phyloP scores from a whole-genome alignment of 2,113 vertebrate species.

The Odocoileus virginianus region DNA sequence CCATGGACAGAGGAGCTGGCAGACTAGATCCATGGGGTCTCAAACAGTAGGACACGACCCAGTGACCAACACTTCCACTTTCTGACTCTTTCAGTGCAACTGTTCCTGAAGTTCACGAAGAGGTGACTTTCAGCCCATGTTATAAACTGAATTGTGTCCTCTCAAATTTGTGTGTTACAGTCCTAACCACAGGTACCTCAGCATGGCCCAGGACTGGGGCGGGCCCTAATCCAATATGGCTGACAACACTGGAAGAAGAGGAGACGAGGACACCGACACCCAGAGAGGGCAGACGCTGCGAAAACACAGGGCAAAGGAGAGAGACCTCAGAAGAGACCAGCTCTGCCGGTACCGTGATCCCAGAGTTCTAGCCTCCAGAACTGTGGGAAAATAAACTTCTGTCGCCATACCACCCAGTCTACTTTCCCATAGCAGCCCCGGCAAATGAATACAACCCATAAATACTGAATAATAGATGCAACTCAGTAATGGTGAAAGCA shows the following conservation, averaged over 20 bases:
- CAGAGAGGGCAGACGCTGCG: background rate
- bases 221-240: background rate
- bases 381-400: background rate
- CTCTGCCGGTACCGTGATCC: background rate
- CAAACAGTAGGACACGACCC: background rate
- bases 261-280: background rate
- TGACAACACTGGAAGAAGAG: background rate
- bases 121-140: background rate
- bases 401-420: background rate
- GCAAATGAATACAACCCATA: background rate
- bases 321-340: background rate
- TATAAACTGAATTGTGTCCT: background rate
- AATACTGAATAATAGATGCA: background rate
- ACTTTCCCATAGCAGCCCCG: no score
- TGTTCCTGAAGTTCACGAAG: background rate
- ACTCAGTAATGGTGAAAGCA: background rate
- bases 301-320: background rate
- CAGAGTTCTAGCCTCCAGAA: background rate
- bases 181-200: background rate
- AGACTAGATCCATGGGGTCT: background rate
- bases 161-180: background rate
- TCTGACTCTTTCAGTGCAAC: background rate
- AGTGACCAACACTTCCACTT: background rate
- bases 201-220: background rate
- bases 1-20: background rate